Evolutionary conservation across 1,140 invertebrate genomes (phyloP).

Genomic region (Ceratina japonica): DNA sequence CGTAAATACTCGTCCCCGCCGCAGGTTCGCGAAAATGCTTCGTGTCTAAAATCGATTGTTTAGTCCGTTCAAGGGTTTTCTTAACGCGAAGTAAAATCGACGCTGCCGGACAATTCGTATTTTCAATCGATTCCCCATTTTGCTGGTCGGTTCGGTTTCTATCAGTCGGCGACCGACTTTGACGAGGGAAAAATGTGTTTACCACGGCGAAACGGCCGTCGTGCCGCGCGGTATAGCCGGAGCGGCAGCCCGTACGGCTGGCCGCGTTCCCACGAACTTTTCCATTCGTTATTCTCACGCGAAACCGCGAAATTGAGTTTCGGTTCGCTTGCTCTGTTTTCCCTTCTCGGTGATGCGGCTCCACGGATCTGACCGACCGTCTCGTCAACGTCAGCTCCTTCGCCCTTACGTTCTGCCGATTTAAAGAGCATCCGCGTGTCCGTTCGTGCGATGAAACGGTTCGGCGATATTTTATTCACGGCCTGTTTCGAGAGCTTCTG

Average conservation of each 20-base stretch:
- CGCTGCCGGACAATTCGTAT: conserved; percentile 14
- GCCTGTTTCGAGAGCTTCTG: neutral
- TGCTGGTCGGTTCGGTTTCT: conserved; percentile 43
- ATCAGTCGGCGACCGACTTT: conserved; percentile 16
- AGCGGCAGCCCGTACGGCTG: neutral
- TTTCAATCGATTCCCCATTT: conserved; percentile 47
- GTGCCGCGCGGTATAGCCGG: neutral
- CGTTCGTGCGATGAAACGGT: neutral
- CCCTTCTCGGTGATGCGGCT: neutral
- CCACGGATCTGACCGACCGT: neutral
- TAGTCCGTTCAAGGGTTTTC: too few relatives aligned
- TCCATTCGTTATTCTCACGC: conserved; percentile 10
- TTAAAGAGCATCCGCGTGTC: neutral
- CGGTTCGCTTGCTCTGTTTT: conserved; percentile 1
- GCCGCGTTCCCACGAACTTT: conserved; percentile 7
- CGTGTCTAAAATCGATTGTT: neutral
- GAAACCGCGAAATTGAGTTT: conserved; percentile 48
- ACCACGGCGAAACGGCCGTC: conserved; percentile 31
- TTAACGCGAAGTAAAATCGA: conserved; percentile 19
- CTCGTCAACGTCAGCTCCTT: neutral
- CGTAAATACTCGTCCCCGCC: too few relatives aligned
- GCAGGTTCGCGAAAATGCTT: conserved; percentile 3
- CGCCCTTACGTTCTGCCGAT: too few relatives aligned
- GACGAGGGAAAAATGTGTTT: conserved; percentile 46
- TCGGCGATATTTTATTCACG: neutral